Percentiles rank a stretch among this genome's conserved stretches.
Evolutionary conservation across 2,797 vertebrate genomes (phyloP).

Genomic region (Pseudopleuronectes americanus): DNA sequence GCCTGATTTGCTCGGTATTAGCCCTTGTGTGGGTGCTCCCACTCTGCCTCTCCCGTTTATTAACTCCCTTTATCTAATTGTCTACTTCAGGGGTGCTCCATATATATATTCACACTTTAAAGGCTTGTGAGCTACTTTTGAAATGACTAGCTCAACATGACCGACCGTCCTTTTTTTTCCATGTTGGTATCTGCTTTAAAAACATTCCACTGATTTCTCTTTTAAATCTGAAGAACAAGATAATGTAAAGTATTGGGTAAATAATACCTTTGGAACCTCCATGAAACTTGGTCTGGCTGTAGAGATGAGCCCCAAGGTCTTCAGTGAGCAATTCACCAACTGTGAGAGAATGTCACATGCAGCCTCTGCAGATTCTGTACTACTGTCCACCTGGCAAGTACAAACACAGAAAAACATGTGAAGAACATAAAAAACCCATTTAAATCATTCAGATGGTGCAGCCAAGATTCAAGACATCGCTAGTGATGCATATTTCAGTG

Average conservation of each 20-base stretch:
- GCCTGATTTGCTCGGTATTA: too few relatives aligned
- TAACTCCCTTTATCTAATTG: too few relatives aligned
- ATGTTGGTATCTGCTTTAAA: too few relatives aligned
- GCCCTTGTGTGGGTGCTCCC: too few relatives aligned
- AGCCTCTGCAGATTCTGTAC: conserved; percentile 97
- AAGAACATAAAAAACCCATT: not conserved
- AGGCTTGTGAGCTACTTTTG: too few relatives aligned
- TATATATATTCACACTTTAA: too few relatives aligned
- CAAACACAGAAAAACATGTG: conserved; percentile 26
- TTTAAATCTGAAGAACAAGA: conserved; percentile 12
- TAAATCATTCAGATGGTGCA: not conserved
- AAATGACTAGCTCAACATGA: too few relatives aligned
- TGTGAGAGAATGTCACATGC: conserved; percentile 98
- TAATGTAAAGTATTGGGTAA: not conserved
- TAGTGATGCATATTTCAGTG: not conserved
- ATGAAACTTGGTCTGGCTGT: conserved; percentile 98
- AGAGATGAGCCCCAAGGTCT: conserved; percentile 98
- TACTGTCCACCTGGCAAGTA: conserved; percentile 93
- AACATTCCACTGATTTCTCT: too few relatives aligned
- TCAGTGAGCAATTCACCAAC: conserved; percentile 97
- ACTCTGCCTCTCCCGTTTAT: too few relatives aligned
- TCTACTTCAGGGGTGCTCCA: too few relatives aligned
- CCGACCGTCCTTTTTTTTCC: too few relatives aligned
- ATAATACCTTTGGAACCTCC: conserved; percentile 96
- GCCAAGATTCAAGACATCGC: not conserved